Conservation (phyloP, 2,888 invertebrate species). For the Entomobrya proxima region DNA sequence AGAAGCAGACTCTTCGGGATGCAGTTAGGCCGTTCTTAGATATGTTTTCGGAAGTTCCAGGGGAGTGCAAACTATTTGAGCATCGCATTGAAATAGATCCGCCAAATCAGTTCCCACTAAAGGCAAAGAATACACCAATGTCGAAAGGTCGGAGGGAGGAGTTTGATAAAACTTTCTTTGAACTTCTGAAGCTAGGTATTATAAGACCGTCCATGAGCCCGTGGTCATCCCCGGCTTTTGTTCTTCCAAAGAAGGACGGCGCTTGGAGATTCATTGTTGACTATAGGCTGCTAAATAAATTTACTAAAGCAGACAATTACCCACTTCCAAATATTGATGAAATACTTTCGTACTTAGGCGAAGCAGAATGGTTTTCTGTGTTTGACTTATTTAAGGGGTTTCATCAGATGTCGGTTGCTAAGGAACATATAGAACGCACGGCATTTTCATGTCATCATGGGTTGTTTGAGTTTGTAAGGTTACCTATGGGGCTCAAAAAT, state of each 20-base stretch:
- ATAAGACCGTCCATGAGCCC: constrained; percentile 54
- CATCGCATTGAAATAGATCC: constrained; percentile 24
- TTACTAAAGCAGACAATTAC: constrained; percentile 69
- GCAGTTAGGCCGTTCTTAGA: not conserved
- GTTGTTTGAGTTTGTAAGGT: constrained; percentile 76
- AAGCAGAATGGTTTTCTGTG: constrained; percentile 45
- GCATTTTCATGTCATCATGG: constrained; percentile 76
- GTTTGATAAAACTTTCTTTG: constrained; percentile 55
- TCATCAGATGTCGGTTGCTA: constrained; percentile 75
- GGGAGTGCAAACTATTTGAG: constrained; percentile 21
- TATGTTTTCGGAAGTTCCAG: constrained; percentile 28
- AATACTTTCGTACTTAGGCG: constrained; percentile 76
- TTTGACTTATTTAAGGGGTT: constrained; percentile 76
- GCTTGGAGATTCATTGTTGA: constrained; percentile 75
- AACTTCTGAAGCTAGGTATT: constrained; percentile 47
- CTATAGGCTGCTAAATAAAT: constrained; percentile 73
- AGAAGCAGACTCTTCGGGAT: not conserved
- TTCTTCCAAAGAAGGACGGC: constrained; percentile 76
- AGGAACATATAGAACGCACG: constrained; percentile 74
- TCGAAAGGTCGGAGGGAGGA: constrained; percentile 34
- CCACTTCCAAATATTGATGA: constrained; percentile 76
- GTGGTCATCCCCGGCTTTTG: constrained; percentile 63
- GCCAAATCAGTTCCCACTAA: constrained; percentile 53
- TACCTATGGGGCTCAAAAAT: constrained; percentile 76
- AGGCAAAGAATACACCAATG: constrained; percentile 44